phyloP scores from a whole-genome alignment of 23 tunicate species.

The Ascidia mentula region DNA sequence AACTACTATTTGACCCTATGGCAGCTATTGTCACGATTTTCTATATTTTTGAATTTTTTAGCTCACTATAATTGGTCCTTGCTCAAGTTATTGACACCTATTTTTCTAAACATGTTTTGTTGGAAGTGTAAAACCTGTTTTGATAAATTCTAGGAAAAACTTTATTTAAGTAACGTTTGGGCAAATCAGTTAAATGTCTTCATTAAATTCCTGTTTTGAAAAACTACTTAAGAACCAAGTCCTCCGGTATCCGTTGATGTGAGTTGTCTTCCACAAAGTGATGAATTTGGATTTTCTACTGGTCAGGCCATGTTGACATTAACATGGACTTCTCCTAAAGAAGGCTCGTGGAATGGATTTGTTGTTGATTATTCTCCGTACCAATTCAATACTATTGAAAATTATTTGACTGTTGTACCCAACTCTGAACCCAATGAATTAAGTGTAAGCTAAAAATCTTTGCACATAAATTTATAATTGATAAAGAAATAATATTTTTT shows the following conservation, averaged over 20 bases:
- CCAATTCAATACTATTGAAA: conserved; percentile 42
- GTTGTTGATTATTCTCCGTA: conserved; percentile 81
- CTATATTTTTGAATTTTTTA: no score
- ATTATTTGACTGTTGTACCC: conserved; percentile 20
- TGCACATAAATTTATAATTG: no score
- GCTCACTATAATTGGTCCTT: no score
- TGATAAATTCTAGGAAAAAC: no score
- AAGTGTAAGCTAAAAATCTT: conserved; percentile 24
- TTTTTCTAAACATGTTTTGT: no score
- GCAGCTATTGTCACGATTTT: no score
- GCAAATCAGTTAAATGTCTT: background rate
- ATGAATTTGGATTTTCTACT: conserved; percentile 11
- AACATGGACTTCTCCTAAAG: conserved; percentile 56
- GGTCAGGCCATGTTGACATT: background rate
- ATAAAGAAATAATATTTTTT: background rate
- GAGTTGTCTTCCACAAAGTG: background rate
- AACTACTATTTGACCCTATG: no score
- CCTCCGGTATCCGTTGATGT: conserved; percentile 6
- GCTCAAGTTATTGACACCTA: no score
- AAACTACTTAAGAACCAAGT: conserved; percentile 13
- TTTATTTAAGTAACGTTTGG: no score
- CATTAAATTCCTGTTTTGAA: background rate
- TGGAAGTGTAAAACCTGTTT: no score
- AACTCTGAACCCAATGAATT: background rate
- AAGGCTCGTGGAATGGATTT: conserved; percentile 77